Base-by-base conservation (phyloP, 2,888 invertebrate genomes). In the Scotopteryx bipunctaria region DNA sequence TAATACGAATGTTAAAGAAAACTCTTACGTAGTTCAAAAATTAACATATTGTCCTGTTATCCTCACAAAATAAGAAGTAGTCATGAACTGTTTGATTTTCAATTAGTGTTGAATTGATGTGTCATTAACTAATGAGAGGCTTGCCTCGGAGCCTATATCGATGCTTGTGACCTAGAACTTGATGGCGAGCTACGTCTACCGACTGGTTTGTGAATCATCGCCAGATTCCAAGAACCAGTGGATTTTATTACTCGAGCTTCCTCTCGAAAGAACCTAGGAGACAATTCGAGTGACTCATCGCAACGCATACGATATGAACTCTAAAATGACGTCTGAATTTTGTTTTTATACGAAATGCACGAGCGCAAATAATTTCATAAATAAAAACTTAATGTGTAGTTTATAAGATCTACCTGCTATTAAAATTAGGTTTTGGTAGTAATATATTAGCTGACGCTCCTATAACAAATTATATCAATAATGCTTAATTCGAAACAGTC, bases 101-200 rank as follows among this genome's bases (percentile, higher is more conserved):
- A 37, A 46, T 45, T 45, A 42, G 11, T 11, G 38, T 51, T 55
- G 27, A 46, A 55, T 53, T 48, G 44, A 16, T 32, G 45, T 41
- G 40, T 41, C 27, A 45, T 35, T 40, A 49, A 33, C 41, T 57
- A 40, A 45, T 51, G 35, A 45, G 36, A 40, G 11, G 27, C 25
- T 55, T 32, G 52, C 64, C 45, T 55, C 64, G 62, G 5, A 9
- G 6, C 16, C 62, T 66, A n/a, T n/a, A n/a, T 4, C 76, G 69
- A 71, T 76, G 79, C 69, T 77, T 81, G 73, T 81, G 85, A 81
- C 88, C 88, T 85, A 87, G 86, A 86, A 85, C 85, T 86, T 83
- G 81, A 48, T 70, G 73, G 75, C 60, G 47, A 69, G 61, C 69
- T 57, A 63, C 73, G 75, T 64, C 40, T 27, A 45, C 43, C 65